Conservation (phyloP, 2,797 vertebrate genomes). For the Gymnothorax javanicus region DNA sequence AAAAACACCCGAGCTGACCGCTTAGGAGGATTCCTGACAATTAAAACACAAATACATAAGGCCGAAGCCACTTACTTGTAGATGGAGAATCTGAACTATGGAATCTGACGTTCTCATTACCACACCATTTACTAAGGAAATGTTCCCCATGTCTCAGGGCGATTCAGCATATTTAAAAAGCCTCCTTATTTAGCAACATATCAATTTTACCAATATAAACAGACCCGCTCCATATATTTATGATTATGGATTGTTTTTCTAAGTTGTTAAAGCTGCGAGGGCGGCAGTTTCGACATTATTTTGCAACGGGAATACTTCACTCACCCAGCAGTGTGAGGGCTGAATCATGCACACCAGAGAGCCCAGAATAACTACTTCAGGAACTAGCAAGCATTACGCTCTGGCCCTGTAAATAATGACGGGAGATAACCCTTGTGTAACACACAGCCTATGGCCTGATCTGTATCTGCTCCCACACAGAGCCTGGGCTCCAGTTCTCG, state of each 20-base stretch:
- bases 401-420: slow-evolving; percentile 19
- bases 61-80: not conserved
- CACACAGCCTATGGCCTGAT: slow-evolving; percentile 5
- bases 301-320: slow-evolving; percentile 1
- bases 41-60: not conserved
- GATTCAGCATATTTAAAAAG: not conserved
- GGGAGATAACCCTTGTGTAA: slow-evolving; percentile 8
- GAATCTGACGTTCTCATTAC: not conserved
- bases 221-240: not conserved
- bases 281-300: not conserved
- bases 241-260: not conserved
- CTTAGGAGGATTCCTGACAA: not conserved
- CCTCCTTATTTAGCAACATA: not conserved
- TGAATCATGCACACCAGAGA: slow-evolving; percentile 26
- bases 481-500: not conserved
- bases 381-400: slow-evolving; percentile 1
- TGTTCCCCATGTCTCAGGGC: not conserved
- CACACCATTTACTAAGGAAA: not conserved
- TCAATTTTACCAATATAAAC: not conserved
- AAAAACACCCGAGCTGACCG: not conserved
- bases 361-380: slow-evolving; percentile 14
- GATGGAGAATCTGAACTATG: not conserved
- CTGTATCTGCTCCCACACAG: slow-evolving; percentile 20
- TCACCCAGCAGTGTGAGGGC: not conserved
- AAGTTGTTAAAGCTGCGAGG: not conserved